Conservation (phyloP, 2,113 vertebrate genomes). For the Siniperca knerii region DNA sequence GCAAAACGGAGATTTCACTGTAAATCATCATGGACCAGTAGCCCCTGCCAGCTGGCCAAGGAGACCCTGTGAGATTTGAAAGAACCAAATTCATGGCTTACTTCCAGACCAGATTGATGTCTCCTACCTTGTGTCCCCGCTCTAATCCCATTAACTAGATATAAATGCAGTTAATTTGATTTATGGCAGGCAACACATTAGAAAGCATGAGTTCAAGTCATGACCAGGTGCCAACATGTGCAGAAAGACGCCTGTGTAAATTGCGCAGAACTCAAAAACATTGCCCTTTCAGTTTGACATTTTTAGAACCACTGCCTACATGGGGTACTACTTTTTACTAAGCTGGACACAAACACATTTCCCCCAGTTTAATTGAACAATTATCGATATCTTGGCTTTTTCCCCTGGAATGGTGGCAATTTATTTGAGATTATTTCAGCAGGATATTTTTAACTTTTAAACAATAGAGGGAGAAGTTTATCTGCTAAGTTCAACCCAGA, state of each 20-base stretch:
- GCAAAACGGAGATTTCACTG: constrained; percentile 65
- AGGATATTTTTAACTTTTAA: constrained; percentile 2
- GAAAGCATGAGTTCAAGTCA: constrained; percentile 70
- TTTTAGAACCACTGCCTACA: background rate
- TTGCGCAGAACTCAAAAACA: background rate
- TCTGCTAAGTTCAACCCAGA: constrained; percentile 13
- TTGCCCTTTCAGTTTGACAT: constrained; percentile 1
- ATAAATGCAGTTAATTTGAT: constrained; percentile 77
- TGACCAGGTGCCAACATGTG: constrained; percentile 64
- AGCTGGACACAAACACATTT: constrained; percentile 2
- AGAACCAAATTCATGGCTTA: constrained; percentile 72
- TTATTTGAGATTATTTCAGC: constrained; percentile 20
- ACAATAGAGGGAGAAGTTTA: background rate
- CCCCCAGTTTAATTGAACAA: background rate
- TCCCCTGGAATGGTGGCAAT: constrained; percentile 3
- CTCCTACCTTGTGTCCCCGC: constrained; percentile 72
- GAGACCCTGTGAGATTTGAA: constrained; percentile 72
- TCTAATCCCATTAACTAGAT: constrained; percentile 80
- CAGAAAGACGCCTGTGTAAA: constrained; percentile 8
- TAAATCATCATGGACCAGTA: constrained; percentile 66
- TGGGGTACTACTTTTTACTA: constrained; percentile 3
- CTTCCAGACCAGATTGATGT: constrained; percentile 79
- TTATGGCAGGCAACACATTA: constrained; percentile 65
- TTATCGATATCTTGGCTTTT: constrained; percentile 8
- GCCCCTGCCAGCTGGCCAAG: constrained; percentile 78